phyloP scores from a whole-genome alignment of 2,888 invertebrate species.

The Tholera decimalis region DNA sequence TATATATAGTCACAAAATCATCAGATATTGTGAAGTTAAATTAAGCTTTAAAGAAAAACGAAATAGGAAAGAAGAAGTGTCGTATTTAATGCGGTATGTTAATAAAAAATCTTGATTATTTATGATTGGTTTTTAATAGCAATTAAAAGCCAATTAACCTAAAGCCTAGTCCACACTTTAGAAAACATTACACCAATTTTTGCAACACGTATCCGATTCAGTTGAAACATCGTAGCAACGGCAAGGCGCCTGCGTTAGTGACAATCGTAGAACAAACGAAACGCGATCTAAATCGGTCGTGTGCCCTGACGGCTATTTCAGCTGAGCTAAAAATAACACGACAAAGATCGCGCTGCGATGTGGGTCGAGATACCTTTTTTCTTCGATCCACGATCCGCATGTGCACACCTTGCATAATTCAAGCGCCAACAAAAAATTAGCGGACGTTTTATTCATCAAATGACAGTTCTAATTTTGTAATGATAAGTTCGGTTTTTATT shows the following conservation, averaged over 20 bases:
- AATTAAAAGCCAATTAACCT: conserved; percentile 3
- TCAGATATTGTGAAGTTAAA: background rate
- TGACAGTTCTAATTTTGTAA: conserved; percentile 24
- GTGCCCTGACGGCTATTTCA: conserved; percentile 87
- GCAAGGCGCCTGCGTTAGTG: conserved; percentile 72
- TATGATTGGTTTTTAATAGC: too few relatives aligned
- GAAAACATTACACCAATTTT: conserved; percentile 21
- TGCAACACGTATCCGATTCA: conserved; percentile 53
- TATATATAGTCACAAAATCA: too few relatives aligned
- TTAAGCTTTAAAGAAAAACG: background rate
- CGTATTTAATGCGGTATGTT: too few relatives aligned
- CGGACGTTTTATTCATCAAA: conserved; percentile 11
- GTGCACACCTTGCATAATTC: conserved; percentile 72
- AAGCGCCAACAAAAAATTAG: conserved; percentile 25
- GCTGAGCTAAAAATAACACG: conserved; percentile 79
- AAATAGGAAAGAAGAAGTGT: too few relatives aligned
- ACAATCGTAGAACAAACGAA: conserved; percentile 73
- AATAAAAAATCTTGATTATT: too few relatives aligned
- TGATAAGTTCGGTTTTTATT: conserved; percentile 7
- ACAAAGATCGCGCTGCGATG: conserved; percentile 81
- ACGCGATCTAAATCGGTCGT: conserved; percentile 79
- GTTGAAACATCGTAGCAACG: conserved; percentile 57
- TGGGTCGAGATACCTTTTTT: conserved; percentile 85
- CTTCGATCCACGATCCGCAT: conserved; percentile 66
- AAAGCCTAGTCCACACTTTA: conserved; percentile 11